Percentiles rank a stretch among this genome's conserved stretches.
phyloP scores from a whole-genome alignment of 1,140 invertebrate species.

The Halictus rubicundus region DNA sequence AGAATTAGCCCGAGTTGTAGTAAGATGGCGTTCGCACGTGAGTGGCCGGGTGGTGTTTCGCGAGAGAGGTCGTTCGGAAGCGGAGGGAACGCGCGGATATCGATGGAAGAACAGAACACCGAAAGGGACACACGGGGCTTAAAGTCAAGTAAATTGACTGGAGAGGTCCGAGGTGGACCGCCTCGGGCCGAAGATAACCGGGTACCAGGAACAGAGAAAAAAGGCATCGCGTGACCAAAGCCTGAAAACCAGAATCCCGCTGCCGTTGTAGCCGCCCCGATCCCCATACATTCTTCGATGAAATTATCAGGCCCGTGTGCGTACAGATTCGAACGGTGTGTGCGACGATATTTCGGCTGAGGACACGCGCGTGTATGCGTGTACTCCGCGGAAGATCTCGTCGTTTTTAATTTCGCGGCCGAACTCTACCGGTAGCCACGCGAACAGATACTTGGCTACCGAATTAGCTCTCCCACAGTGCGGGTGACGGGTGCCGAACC shows the following conservation, averaged over 20 bases:
- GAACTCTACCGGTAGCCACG: conserved; percentile 30
- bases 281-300: conserved; percentile 35
- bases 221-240: conserved; percentile 76
- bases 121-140: conserved; percentile 6
- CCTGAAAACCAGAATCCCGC: conserved; percentile 71
- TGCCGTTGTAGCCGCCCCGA: conserved; percentile 21
- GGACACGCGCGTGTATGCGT: neutral
- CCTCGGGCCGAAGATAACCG: conserved; percentile 56
- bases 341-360: neutral
- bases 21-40: neutral
- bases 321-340: neutral
- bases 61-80: neutral
- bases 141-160: neutral
- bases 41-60: neutral
- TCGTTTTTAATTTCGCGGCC: conserved; percentile 44
- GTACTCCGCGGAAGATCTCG: neutral
- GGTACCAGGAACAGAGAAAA: conserved; percentile 76
- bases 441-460: conserved; percentile 31
- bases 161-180: conserved; percentile 23
- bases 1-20: too few relatives aligned
- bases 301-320: conserved; percentile 34
- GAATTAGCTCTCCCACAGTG: conserved; percentile 43
- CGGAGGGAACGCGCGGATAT: neutral
- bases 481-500: neutral
- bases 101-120: neutral